Percentiles rank a stretch among this genome's conserved stretches.
phyloP scores from a whole-genome alignment of 2,888 invertebrate species.

The Agrotis ipsilon region DNA sequence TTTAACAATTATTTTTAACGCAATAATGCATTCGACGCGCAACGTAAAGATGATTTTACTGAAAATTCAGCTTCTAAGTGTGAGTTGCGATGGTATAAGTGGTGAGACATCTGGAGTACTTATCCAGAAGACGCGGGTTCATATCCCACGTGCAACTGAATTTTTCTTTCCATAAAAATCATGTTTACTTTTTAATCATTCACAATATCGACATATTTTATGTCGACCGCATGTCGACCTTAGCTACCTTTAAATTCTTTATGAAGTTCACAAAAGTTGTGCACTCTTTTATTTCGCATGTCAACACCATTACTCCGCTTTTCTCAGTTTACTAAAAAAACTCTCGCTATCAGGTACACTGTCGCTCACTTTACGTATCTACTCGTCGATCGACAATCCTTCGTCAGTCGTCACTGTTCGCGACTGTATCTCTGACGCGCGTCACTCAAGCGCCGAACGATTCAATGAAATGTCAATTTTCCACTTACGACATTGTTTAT shows the following conservation, averaged over 20 bases:
- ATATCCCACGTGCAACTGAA: too few species aligned
- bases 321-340: slow-evolving; percentile 38
- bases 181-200: too few species aligned
- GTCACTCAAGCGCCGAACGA: slow-evolving; percentile 79
- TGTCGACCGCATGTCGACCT: too few species aligned
- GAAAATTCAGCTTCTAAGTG: too few species aligned
- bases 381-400: slow-evolving; percentile 81
- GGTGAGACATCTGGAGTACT: too few species aligned
- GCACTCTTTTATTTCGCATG: not conserved
- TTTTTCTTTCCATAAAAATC: too few species aligned
- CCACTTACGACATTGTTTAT: slow-evolving; percentile 64
- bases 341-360: slow-evolving; percentile 64
- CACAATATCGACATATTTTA: too few species aligned
- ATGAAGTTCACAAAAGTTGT: not conserved
- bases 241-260: not conserved
- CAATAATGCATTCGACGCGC: too few species aligned
- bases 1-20: too few species aligned
- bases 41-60: too few species aligned
- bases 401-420: slow-evolving; percentile 81
- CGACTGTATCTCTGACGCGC: slow-evolving; percentile 81
- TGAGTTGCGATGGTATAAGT: too few species aligned
- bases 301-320: slow-evolving; percentile 7
- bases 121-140: too few species aligned
- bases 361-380: slow-evolving; percentile 73
- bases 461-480: slow-evolving; percentile 84